Conservation (phyloP, 2,113 vertebrate genomes). For the Vireo altiloquus region DNA sequence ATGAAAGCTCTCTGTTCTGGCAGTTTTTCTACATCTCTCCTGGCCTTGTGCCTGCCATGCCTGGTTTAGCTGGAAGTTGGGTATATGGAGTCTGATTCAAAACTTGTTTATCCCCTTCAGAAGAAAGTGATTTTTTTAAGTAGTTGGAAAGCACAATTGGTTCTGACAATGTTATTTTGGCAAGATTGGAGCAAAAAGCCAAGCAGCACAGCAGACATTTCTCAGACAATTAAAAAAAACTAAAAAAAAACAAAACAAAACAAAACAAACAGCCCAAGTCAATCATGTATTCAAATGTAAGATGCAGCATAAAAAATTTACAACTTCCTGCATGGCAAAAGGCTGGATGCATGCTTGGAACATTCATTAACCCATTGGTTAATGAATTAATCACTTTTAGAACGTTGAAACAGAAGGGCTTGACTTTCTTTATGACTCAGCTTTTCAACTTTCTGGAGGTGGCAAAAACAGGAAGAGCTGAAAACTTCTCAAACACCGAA, state of each 20-base stretch:
- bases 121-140: not conserved
- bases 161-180: not conserved
- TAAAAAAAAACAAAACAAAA: rapidly evolving
- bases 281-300: conserved; percentile 1
- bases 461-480: not conserved
- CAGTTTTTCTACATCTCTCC: not conserved
- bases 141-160: not conserved
- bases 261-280: not conserved
- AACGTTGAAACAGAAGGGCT: not conserved
- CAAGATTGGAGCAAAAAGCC: not conserved
- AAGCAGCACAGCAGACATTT: not conserved
- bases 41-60: not conserved
- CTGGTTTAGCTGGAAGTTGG: not conserved
- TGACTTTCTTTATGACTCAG: not conserved
- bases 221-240: not conserved
- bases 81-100: not conserved
- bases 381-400: too few species aligned
- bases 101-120: not conserved
- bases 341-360: not conserved
- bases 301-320: not conserved
- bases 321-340: not conserved
- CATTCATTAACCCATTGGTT: not conserved
- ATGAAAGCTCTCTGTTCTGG: not conserved
- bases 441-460: not conserved
- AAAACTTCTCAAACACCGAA: not conserved